Conservation (phyloP, 1,140 invertebrate species). For the Macrobrachium nipponense region DNA sequence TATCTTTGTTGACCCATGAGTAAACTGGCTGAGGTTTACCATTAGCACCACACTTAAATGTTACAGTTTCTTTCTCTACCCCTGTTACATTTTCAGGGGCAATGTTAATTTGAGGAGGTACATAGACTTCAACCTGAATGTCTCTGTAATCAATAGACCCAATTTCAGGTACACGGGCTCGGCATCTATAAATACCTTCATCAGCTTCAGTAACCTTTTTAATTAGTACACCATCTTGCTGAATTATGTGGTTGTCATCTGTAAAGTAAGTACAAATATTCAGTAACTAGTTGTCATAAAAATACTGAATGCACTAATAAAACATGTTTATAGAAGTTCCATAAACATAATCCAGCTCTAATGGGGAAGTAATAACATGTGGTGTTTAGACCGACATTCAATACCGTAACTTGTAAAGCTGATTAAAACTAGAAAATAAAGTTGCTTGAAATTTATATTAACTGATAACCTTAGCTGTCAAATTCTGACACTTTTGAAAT, state of each 20-base stretch:
- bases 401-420: too few relatives aligned
- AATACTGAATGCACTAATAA: neutral
- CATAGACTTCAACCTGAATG: slow-evolving; percentile 86
- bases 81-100: slow-evolving; percentile 74
- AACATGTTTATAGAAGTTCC: too few relatives aligned
- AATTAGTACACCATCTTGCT: slow-evolving; percentile 81
- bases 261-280: slow-evolving; percentile 69
- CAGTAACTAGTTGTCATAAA: neutral
- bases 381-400: too few relatives aligned
- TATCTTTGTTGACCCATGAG: slow-evolving; percentile 76
- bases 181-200: slow-evolving; percentile 86
- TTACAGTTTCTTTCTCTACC: slow-evolving; percentile 81
- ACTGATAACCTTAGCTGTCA: too few relatives aligned
- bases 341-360: too few relatives aligned
- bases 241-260: slow-evolving; percentile 79
- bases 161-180: slow-evolving; percentile 82
- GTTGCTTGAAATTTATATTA: too few relatives aligned
- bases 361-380: too few relatives aligned
- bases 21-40: slow-evolving; percentile 86
- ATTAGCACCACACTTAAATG: slow-evolving; percentile 80
- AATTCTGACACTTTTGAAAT: too few relatives aligned
- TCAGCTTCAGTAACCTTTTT: slow-evolving; percentile 82
- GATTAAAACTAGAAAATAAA: too few relatives aligned
- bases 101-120: slow-evolving; percentile 78
- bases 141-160: slow-evolving; percentile 80